Evolutionary conservation across 2,113 vertebrate species (phyloP).

Genomic region (Gnathonemus longibarbis): DNA sequence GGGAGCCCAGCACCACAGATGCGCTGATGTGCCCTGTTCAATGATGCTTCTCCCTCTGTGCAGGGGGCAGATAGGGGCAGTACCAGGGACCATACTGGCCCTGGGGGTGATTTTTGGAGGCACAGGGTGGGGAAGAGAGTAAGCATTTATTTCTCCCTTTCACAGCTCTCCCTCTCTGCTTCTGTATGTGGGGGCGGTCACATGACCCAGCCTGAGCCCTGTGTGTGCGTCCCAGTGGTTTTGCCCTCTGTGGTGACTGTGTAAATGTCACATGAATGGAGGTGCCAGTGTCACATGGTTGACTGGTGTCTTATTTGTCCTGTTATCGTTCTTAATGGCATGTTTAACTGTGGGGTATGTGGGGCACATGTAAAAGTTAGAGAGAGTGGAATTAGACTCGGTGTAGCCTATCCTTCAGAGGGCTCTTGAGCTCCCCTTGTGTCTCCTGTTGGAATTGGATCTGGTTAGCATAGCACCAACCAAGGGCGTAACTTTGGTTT

Average conservation of each 20-base stretch:
- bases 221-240: conserved; percentile 54
- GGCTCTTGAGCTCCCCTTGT: not conserved
- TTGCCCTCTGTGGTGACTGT: conserved; percentile 64
- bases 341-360: conserved; percentile 87
- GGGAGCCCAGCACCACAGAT: conserved; percentile 11
- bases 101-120: conserved; percentile 99
- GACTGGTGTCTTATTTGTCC: conserved; percentile 47
- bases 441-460: not conserved
- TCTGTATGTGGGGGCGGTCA: conserved; percentile 66
- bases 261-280: conserved; percentile 77
- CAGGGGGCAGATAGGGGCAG: not conserved
- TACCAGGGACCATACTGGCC: conserved; percentile 98
- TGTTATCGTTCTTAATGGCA: conserved; percentile 42
- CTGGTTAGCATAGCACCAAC: not conserved
- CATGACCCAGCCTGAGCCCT: conserved; percentile 62
- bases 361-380: conserved; percentile 66
- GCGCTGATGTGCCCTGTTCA: not conserved
- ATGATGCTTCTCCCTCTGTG: not conserved
- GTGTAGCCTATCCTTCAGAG: not conserved
- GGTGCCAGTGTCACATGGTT: conserved; percentile 81
- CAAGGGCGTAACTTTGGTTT: not conserved
- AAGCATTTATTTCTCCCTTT: conserved; percentile 87
- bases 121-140: conserved; percentile 99
- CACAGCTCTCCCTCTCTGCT: conserved; percentile 75
- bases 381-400: not conserved